Percentiles rank a stretch among this genome's conserved stretches.
Evolutionary conservation across 1,140 invertebrate genomes (phyloP).

Genomic region (Calycopis cecrops): DNA sequence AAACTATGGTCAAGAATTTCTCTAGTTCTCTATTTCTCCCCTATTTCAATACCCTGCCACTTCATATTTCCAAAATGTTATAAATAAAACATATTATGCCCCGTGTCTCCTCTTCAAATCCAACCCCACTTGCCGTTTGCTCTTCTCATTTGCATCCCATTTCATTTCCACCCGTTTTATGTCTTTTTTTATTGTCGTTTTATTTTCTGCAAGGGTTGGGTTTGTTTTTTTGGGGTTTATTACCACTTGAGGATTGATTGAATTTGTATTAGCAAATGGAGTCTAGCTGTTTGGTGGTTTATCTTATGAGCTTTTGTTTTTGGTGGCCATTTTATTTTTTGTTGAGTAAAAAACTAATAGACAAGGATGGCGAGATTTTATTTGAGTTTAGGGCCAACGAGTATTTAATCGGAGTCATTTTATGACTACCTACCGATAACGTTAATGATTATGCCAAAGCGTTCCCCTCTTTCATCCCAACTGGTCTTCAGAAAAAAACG

Average conservation of each 20-base stretch:
- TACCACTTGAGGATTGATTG: background rate
- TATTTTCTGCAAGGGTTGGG: slow-evolving; percentile 9
- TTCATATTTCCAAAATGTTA: background rate
- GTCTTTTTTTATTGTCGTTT: slow-evolving; percentile 10
- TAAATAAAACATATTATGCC: slow-evolving; percentile 1
- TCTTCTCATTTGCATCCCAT: slow-evolving; percentile 10
- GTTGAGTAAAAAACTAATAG: too few species aligned
- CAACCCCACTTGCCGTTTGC: background rate
- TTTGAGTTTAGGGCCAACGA: too few species aligned
- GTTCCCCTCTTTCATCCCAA: too few species aligned
- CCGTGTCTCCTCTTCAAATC: slow-evolving; percentile 1
- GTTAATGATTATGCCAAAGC: too few species aligned
- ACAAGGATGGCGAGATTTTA: too few species aligned
- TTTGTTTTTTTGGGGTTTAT: slow-evolving; percentile 10
- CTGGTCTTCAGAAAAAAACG: too few species aligned
- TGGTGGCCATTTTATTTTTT: background rate
- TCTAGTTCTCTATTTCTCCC: too few species aligned
- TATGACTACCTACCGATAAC: too few species aligned
- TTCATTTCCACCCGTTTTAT: slow-evolving; percentile 5
- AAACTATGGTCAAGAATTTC: too few species aligned
- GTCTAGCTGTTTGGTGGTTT: background rate
- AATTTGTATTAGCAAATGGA: background rate
- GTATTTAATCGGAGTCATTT: too few species aligned
- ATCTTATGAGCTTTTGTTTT: background rate
- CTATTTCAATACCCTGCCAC: too few species aligned